Percentiles rank a stretch among this genome's conserved stretches.
Conservation (phyloP, 2,888 invertebrate genomes). For the Morpho helenor region DNA sequence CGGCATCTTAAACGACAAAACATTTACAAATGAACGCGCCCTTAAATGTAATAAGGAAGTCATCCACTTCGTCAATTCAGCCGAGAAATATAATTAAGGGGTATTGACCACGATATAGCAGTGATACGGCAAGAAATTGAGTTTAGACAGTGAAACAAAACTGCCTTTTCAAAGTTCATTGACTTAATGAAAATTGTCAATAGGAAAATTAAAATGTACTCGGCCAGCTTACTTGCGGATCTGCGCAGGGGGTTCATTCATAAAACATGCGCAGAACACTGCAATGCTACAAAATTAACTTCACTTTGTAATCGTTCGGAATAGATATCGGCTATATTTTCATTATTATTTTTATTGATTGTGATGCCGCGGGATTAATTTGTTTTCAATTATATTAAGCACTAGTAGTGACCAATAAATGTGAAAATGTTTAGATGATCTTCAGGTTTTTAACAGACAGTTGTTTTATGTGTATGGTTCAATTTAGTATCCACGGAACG, state of each 20-base stretch:
- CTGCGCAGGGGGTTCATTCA: conserved; percentile 62
- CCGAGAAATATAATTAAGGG: conserved; percentile 18
- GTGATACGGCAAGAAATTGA: conserved; percentile 14
- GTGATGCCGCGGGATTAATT: conserved; percentile 34
- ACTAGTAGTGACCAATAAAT: conserved; percentile 32
- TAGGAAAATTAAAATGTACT: conserved; percentile 58
- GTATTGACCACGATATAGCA: conserved; percentile 24
- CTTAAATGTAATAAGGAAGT: conserved; percentile 23
- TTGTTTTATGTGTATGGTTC: conserved; percentile 31
- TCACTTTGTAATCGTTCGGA: conserved; percentile 49
- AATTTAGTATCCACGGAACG: conserved; percentile 36
- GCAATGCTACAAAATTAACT: conserved; percentile 74
- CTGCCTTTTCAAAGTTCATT: conserved; percentile 46
- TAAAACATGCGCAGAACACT: conserved; percentile 71
- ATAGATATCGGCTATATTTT: conserved; percentile 51
- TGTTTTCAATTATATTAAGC: conserved; percentile 17
- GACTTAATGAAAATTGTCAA: conserved; percentile 61
- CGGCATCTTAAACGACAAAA: too few relatives aligned
- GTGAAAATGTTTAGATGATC: conserved; percentile 50
- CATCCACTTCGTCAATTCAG: conserved; percentile 20
- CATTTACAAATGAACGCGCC: conserved; percentile 24
- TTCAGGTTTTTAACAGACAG: conserved; percentile 16
- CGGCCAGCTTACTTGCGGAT: conserved; percentile 39
- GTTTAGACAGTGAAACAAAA: conserved; percentile 18
- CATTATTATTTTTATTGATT: conserved; percentile 44